Percentiles rank a stretch among this genome's conserved stretches.
Evolutionary conservation across 2,113 vertebrate genomes (phyloP).

Genomic region (Galemys pyrenaicus): DNA sequence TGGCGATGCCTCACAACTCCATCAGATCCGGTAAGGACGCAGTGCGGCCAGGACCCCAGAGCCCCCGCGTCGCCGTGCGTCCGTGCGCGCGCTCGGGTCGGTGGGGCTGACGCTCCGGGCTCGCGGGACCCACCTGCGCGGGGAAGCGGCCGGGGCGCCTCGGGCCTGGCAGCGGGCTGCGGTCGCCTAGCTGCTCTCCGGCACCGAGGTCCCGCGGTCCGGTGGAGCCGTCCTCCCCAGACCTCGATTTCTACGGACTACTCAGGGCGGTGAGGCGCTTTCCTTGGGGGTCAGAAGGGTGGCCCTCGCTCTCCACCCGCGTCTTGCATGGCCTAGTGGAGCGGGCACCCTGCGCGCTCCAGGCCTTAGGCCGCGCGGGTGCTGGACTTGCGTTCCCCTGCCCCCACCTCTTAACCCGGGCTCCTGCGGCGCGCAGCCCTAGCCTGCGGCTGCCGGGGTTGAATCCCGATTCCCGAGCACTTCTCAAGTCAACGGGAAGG

Average conservation of each 20-base stretch:
- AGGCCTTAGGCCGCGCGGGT: not conserved
- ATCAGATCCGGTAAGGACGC: constrained; percentile 81
- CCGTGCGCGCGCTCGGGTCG: constrained; percentile 29
- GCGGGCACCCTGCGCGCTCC: not conserved
- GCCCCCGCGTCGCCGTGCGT: not conserved
- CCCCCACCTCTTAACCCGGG: not conserved
- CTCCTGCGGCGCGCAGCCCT: not conserved
- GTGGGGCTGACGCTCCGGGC: not conserved
- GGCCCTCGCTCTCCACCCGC: not conserved
- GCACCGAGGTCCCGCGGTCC: not conserved
- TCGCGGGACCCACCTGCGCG: not conserved
- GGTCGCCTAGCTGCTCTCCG: not conserved
- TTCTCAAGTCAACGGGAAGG: not conserved
- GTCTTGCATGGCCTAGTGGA: not conserved
- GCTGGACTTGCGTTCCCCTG: not conserved
- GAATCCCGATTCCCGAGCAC: not conserved
- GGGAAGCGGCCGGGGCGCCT: not conserved
- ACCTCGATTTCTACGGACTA: constrained; percentile 42
- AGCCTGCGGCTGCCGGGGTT: not conserved
- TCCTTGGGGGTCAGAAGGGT: not conserved
- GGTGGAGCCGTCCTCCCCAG: not conserved
- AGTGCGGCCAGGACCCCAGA: constrained; percentile 16
- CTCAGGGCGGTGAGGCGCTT: not conserved
- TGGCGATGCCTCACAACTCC: constrained; percentile 80
- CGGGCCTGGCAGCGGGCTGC: not conserved